Evolutionary conservation across 2,888 invertebrate genomes (phyloP).

Genomic region (Ephialtes manifestator): DNA sequence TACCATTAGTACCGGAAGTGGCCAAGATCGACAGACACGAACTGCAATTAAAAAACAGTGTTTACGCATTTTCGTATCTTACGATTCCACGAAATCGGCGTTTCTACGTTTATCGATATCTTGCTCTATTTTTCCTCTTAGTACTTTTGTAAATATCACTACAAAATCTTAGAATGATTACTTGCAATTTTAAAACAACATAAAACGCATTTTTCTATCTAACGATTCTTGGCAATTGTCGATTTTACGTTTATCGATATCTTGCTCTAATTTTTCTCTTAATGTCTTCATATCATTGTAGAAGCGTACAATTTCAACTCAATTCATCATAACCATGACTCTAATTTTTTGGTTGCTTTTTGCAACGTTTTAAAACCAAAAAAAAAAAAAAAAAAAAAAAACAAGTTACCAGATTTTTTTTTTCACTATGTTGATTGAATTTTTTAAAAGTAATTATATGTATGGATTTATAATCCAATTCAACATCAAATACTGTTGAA

Average conservation of each 20-base stretch:
- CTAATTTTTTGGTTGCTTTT: no score
- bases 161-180: not conserved
- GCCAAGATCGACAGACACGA: constrained; percentile 37
- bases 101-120: not conserved
- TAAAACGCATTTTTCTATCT: not conserved
- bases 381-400: no score
- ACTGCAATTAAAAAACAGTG: constrained; percentile 45
- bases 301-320: no score
- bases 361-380: no score
- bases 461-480: no score
- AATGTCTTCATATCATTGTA: not conserved
- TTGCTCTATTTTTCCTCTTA: not conserved
- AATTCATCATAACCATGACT: no score
- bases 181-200: constrained; percentile 44
- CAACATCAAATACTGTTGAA: no score
- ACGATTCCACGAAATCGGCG: not conserved
- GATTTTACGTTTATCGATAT: not conserved
- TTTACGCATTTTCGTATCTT: not conserved
- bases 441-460: no score
- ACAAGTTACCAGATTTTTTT: no score
- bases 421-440: no score
- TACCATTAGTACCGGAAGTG: constrained; percentile 24
- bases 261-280: not conserved
- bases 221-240: not conserved
- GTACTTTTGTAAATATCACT: not conserved